A percentile compares a stretch with the other conserved stretches of the same genome.
phyloP scores from a whole-genome alignment of 2,797 vertebrate species.

The Clarias fuscus region DNA sequence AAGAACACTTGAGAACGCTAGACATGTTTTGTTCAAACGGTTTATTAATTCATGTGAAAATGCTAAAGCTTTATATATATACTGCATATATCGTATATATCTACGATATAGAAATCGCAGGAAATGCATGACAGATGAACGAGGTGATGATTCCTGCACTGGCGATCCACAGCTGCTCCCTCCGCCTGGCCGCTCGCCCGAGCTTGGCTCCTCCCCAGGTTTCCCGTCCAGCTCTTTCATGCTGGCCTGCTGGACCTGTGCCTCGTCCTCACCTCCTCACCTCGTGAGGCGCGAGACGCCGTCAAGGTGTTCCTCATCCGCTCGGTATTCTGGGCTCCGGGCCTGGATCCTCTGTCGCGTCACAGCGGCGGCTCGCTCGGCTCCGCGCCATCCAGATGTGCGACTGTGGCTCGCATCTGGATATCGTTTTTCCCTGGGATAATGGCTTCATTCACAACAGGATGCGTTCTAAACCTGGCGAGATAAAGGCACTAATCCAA shows the following conservation, averaged over 20 bases:
- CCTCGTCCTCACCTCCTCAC: constrained; percentile 13
- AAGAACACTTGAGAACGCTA: neutral
- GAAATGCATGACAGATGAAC: neutral
- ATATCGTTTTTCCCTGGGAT: neutral
- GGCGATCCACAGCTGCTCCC: constrained; percentile 19
- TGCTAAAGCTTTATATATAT: neutral
- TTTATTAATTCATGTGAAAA: neutral
- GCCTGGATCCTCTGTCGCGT: neutral
- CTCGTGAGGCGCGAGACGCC: neutral
- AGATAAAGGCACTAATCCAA: neutral
- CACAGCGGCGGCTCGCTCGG: neutral
- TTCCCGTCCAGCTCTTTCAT: constrained; percentile 19
- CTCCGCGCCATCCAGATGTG: constrained; percentile 4
- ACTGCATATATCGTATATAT: no score
- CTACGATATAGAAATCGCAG: neutral
- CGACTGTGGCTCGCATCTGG: neutral
- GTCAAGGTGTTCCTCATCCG: neutral
- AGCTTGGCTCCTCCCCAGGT: constrained; percentile 19
- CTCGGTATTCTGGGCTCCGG: neutral
- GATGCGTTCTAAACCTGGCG: neutral
- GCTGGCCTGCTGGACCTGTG: constrained; percentile 19
- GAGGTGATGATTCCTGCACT: constrained; percentile 14
- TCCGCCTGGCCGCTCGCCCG: constrained; percentile 34
- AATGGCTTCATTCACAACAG: constrained; percentile 5
- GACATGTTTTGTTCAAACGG: neutral